Percentiles rank a stretch among this genome's conserved stretches.
These are phyloP conservation scores for Myiotriccus ornatus DNA, from an alignment of 2,797 vertebrate genomes.

Conservation along the genomic window DNA sequence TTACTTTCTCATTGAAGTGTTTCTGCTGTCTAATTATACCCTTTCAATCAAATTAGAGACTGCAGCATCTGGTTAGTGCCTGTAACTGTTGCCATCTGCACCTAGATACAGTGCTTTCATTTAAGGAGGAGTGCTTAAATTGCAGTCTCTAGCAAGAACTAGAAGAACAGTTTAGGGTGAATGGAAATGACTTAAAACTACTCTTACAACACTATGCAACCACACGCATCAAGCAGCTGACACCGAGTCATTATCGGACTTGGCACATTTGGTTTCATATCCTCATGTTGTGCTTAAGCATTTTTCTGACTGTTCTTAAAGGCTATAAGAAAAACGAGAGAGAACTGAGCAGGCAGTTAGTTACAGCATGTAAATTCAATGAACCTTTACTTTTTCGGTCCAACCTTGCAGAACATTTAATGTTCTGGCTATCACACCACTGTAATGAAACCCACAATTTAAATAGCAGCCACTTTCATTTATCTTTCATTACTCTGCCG, in stretches of 20 bases:
- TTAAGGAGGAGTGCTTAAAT: conserved; percentile 73
- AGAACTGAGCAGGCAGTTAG: background rate
- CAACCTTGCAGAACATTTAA: background rate
- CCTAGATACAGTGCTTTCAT: conserved; percentile 80
- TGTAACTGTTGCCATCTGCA: conserved; percentile 93
- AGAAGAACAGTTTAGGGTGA: conserved; percentile 40
- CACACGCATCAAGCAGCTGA: background rate
- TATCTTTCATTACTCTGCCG: background rate
- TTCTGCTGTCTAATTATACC: conserved; percentile 96
- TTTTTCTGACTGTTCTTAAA: background rate
- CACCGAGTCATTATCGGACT: background rate
- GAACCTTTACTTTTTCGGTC: background rate
- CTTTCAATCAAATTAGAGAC: conserved; percentile 93
- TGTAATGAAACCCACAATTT: background rate
- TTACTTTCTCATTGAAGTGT: conserved; percentile 91
- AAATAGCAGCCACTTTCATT: background rate
- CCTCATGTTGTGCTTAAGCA: background rate
- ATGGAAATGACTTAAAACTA: conserved; percentile 56
- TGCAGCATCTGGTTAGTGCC: conserved; percentile 90
- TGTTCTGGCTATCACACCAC: background rate
- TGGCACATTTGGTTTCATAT: background rate
- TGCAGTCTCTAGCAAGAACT: conserved; percentile 48
- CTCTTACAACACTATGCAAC: conserved; percentile 13
- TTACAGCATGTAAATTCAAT: background rate
- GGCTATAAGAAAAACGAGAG: background rate